Percentiles rank a stretch among this genome's conserved stretches.
Conservation (phyloP, 2,888 invertebrate species). For the Furcula furcula region DNA sequence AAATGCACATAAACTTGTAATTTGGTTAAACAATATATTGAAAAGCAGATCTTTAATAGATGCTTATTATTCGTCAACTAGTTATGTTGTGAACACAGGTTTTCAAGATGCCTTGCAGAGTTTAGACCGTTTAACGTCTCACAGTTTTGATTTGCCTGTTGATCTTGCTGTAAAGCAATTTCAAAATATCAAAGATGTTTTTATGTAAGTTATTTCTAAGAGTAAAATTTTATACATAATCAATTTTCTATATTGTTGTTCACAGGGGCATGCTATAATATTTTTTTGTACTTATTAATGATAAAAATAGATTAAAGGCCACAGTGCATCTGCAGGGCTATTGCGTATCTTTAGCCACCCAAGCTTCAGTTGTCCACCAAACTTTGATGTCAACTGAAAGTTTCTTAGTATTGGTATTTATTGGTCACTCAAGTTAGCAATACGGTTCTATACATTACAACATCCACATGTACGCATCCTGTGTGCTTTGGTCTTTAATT, state of each 20-base stretch:
- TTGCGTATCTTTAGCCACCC: no score
- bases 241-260: conserved; percentile 34
- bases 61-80: conserved; percentile 93
- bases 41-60: conserved; percentile 91
- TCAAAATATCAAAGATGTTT: conserved; percentile 98
- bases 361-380: no score
- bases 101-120: conserved; percentile 97
- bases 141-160: conserved; percentile 96
- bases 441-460: no score
- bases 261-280: conserved; percentile 15
- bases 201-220: conserved; percentile 80
- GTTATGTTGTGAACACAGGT: conserved; percentile 97
- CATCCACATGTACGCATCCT: no score
- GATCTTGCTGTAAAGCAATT: conserved; percentile 98
- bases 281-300: background rate
- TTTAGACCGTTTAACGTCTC: conserved; percentile 91
- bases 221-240: conserved; percentile 58
- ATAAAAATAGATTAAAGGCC: no score
- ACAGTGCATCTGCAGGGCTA: no score
- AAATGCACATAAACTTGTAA: conserved; percentile 95
- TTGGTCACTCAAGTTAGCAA: no score
- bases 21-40: conserved; percentile 96
- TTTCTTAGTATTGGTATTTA: no score
- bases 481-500: no score
- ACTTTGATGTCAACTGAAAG: no score